Conservation (phyloP, 2,888 invertebrate genomes). For the Ormia ochracea region DNA sequence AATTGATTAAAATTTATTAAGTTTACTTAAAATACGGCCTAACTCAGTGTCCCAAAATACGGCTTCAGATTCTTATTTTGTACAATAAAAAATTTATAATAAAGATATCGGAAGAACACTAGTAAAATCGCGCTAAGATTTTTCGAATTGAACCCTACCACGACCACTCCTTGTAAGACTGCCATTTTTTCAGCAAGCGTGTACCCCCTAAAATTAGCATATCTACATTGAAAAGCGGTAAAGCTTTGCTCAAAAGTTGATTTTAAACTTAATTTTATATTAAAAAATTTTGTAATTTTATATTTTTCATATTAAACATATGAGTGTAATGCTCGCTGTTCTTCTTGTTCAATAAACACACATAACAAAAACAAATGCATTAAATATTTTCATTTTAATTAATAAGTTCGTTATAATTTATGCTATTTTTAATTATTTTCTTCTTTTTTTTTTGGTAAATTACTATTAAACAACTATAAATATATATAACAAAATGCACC, state of each 20-base stretch:
- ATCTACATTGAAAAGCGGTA: background rate
- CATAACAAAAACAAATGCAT: background rate
- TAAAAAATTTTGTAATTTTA: background rate
- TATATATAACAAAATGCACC: slow-evolving; percentile 39
- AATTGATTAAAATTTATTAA: no score
- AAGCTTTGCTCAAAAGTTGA: background rate
- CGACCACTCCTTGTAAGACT: no score
- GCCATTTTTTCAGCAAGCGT: no score
- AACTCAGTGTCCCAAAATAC: no score
- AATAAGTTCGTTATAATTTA: slow-evolving; percentile 21
- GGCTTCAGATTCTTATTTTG: no score
- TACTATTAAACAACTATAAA: slow-evolving; percentile 34
- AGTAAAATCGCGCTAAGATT: no score
- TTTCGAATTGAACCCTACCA: no score
- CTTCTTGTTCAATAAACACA: slow-evolving; percentile 27
- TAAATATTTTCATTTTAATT: slow-evolving; percentile 1
- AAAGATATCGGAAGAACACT: no score
- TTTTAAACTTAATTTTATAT: background rate
- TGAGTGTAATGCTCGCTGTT: slow-evolving; percentile 35
- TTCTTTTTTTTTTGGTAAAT: slow-evolving; percentile 30
- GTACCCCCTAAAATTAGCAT: background rate
- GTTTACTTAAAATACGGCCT: no score
- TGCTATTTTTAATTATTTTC: slow-evolving; percentile 37
- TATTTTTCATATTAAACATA: background rate
- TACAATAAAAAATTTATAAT: no score